Conservation (phyloP, 2,797 vertebrate species). For the Salarias fasciatus region DNA sequence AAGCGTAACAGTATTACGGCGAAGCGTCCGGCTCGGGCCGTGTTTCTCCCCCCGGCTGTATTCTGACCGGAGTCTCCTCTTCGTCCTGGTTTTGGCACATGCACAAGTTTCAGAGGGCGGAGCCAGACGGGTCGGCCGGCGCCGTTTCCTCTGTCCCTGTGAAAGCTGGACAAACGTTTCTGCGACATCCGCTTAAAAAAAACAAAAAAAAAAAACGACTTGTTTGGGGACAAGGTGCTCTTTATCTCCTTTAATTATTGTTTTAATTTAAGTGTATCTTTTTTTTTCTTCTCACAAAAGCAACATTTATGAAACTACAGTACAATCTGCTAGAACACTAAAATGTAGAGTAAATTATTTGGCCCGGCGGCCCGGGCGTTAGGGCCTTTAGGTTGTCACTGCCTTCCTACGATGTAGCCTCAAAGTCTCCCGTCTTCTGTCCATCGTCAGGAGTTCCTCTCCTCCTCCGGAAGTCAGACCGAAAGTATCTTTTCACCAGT, state of each 20-base stretch:
- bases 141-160: no score
- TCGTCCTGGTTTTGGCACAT: no score
- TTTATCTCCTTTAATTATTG: slow-evolving; percentile 62
- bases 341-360: slow-evolving; percentile 80
- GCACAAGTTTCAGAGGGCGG: no score
- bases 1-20: no score
- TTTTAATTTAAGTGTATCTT: slow-evolving; percentile 66
- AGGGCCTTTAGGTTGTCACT: slow-evolving; percentile 72
- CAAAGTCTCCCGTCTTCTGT: slow-evolving; percentile 54
- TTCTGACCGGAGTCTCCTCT: no score
- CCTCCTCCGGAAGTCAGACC: slow-evolving; percentile 38
- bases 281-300: slow-evolving; percentile 64
- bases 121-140: no score
- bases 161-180: not conserved
- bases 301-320: slow-evolving; percentile 65
- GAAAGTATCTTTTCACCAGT: slow-evolving; percentile 63
- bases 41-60: no score
- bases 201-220: slow-evolving; percentile 58
- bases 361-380: slow-evolving; percentile 73
- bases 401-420: slow-evolving; percentile 77
- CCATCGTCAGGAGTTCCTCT: slow-evolving; percentile 27
- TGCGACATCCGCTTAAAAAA: slow-evolving; percentile 79
- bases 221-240: slow-evolving; percentile 73
- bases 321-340: slow-evolving; percentile 76
- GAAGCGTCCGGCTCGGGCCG: no score